These are phyloP conservation scores for Leucophenga maculata DNA, from an alignment of 2,888 invertebrate genomes.

Conservation along the genomic window DNA sequence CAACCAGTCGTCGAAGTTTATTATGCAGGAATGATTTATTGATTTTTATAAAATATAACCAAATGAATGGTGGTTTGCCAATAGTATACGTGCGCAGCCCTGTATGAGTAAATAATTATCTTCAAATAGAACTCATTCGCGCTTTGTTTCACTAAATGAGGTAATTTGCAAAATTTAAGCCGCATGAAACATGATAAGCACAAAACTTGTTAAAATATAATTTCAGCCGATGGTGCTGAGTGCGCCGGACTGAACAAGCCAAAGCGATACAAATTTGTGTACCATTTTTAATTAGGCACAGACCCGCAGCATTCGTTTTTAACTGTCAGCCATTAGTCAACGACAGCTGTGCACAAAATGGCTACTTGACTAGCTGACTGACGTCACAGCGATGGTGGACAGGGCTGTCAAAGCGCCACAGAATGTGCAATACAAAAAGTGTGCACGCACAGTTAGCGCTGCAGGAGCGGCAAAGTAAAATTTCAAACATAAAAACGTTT, in stretches of 20 bases:
- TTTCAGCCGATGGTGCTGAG: neutral
- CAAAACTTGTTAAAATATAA: neutral
- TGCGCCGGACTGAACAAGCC: too few relatives aligned
- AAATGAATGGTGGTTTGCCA: too few relatives aligned
- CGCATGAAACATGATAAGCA: neutral
- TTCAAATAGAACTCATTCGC: too few relatives aligned
- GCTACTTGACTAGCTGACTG: neutral
- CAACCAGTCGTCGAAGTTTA: too few relatives aligned
- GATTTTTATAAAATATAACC: too few relatives aligned
- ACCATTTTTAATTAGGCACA: slow-evolving; percentile 20
- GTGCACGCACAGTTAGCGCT: neutral
- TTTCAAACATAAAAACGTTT: neutral
- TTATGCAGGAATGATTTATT: too few relatives aligned
- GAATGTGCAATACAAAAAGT: neutral
- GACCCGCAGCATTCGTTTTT: neutral
- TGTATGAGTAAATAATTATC: too few relatives aligned
- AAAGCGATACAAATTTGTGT: too few relatives aligned
- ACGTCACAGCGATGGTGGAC: neutral
- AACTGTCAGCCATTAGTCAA: slow-evolving; percentile 12
- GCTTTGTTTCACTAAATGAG: neutral
- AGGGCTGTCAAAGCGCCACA: neutral
- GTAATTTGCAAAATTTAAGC: slow-evolving; percentile 2
- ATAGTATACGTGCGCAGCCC: too few relatives aligned
- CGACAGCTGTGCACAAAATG: slow-evolving; percentile 1
- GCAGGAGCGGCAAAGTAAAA: neutral